phyloP scores from a whole-genome alignment of 2,797 vertebrate species.

The Podarcis siculus region DNA sequence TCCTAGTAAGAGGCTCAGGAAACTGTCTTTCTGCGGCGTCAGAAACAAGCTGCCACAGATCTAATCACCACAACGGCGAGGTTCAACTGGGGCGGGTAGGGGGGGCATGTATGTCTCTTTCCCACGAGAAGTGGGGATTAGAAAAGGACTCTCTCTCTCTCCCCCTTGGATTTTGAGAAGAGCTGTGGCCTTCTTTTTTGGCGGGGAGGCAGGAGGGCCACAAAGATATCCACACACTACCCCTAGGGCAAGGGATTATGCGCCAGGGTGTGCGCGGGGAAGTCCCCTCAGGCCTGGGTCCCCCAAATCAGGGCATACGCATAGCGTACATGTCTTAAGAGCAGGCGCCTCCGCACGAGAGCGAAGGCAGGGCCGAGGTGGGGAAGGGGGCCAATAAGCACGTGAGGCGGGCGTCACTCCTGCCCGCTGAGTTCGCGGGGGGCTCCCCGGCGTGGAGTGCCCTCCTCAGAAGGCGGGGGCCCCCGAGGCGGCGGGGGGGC shows the following conservation, averaged over 20 bases:
- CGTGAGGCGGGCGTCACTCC: slow-evolving; percentile 67
- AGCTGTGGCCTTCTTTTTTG: neutral
- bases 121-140: neutral
- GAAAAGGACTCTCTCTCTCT: neutral
- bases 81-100: no score
- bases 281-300: neutral
- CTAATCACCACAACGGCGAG: neutral
- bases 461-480: slow-evolving; percentile 47
- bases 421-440: slow-evolving; percentile 78
- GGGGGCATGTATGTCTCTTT: neutral
- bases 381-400: slow-evolving; percentile 45
- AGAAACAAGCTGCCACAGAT: neutral
- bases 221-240: neutral
- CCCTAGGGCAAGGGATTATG: slow-evolving; percentile 2
- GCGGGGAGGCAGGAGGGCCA: neutral
- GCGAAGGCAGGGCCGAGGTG: slow-evolving; percentile 67
- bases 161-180: neutral
- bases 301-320: slow-evolving; percentile 29
- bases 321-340: slow-evolving; percentile 60
- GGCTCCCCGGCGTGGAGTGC: slow-evolving; percentile 46
- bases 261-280: neutral
- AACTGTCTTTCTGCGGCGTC: neutral
- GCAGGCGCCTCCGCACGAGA: slow-evolving; percentile 68
- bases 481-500: slow-evolving; percentile 48
- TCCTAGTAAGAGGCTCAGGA: no score